phyloP scores from a whole-genome alignment of 2,113 vertebrate species.

The Lanius collurio region DNA sequence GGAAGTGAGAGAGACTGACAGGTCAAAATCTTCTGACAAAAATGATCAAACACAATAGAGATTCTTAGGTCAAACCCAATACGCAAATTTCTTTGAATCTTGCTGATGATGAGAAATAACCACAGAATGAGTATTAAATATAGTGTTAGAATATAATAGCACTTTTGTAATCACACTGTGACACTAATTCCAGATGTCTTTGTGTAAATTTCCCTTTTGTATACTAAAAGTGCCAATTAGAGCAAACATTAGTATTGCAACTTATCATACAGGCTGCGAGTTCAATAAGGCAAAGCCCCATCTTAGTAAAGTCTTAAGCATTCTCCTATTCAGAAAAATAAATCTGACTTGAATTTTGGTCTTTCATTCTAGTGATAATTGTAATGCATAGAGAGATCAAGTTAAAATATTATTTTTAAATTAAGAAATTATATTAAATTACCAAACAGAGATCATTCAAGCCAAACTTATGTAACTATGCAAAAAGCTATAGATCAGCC shows the following conservation, averaged over 20 bases:
- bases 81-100: background rate
- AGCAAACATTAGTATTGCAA: background rate
- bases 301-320: background rate
- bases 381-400: background rate
- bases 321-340: background rate
- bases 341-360: background rate
- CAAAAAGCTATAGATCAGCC: background rate
- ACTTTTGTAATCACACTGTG: background rate
- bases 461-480: background rate
- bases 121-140: background rate
- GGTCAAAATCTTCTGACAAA: background rate
- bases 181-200: background rate
- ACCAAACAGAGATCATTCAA: background rate
- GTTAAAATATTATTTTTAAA: background rate
- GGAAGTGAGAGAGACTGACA: background rate
- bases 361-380: background rate
- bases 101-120: background rate
- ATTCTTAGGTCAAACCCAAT: background rate
- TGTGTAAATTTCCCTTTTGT: background rate
- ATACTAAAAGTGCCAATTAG: background rate
- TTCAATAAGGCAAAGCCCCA: background rate
- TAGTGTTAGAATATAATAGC: background rate
- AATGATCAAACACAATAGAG: background rate
- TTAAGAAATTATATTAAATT: background rate
- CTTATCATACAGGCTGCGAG: background rate